Evolutionary conservation across 1,140 invertebrate genomes (phyloP).

Genomic region (Ericerus pela): DNA sequence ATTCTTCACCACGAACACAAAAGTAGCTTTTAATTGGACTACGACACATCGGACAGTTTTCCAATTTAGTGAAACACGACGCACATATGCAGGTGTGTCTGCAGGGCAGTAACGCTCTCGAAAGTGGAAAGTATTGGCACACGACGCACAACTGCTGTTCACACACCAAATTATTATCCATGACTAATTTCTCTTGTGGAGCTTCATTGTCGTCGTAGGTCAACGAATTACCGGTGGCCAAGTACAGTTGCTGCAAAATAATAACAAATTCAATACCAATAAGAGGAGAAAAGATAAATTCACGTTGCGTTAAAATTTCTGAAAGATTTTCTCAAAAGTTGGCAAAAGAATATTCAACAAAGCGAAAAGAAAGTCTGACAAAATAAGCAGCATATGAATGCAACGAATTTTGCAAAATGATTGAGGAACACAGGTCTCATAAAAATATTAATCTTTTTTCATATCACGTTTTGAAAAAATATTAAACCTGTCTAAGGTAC

Average conservation of each 20-base stretch:
- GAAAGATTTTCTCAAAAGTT: background rate
- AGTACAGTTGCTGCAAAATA: constrained; percentile 50
- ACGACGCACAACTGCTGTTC: constrained; percentile 59
- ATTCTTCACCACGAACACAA: constrained; percentile 56
- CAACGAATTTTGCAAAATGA: too few relatives aligned
- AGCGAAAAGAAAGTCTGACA: too few relatives aligned
- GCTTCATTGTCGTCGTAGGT: constrained; percentile 36
- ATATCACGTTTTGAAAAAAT: too few relatives aligned
- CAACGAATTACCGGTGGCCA: constrained; percentile 47
- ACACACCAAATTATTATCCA: constrained; percentile 26
- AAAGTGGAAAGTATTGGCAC: constrained; percentile 57
- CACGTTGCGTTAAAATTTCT: background rate
- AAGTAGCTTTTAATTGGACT: constrained; percentile 65
- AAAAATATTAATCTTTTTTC: too few relatives aligned
- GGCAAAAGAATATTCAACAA: background rate
- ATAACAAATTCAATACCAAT: background rate
- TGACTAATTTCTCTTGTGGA: constrained; percentile 29
- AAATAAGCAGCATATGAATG: too few relatives aligned
- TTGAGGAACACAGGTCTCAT: too few relatives aligned
- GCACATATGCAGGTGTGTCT: constrained; percentile 69
- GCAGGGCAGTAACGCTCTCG: constrained; percentile 62
- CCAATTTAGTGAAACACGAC: constrained; percentile 51
- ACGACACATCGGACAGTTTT: constrained; percentile 67
- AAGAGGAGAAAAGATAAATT: background rate
- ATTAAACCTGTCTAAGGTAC: too few relatives aligned